Evolutionary conservation across 2,888 invertebrate genomes (phyloP).

Genomic region (Slavum lentiscoides): DNA sequence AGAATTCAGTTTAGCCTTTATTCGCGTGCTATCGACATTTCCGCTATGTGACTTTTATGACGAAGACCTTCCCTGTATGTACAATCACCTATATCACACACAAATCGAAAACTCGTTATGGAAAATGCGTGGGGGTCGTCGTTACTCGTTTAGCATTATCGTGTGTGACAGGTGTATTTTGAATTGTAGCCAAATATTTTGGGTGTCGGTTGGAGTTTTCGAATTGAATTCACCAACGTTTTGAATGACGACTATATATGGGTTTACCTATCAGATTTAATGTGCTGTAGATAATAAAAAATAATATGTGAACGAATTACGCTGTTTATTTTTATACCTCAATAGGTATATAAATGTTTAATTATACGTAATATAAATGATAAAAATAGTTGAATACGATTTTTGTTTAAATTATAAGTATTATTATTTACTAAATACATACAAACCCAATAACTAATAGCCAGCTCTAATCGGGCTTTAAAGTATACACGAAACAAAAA

Average conservation of each 20-base stretch:
- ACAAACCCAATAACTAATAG: neutral
- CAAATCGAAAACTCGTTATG: constrained; percentile 34
- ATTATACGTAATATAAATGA: too few relatives aligned
- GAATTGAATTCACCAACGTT: constrained; percentile 32
- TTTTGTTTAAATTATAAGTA: neutral
- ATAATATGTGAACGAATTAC: neutral
- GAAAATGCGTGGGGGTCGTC: constrained; percentile 10
- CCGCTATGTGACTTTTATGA: constrained; percentile 41
- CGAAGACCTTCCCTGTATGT: neutral
- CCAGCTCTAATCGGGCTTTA: neutral
- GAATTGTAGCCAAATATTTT: constrained; percentile 42
- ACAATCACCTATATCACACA: constrained; percentile 12
- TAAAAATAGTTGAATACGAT: too few relatives aligned
- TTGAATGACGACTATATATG: constrained; percentile 26
- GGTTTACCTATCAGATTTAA: constrained; percentile 16
- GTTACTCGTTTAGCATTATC: constrained; percentile 23
- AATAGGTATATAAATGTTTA: too few relatives aligned
- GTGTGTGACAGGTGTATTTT: constrained; percentile 46
- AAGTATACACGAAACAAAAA: neutral
- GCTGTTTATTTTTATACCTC: too few relatives aligned
- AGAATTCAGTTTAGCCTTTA: constrained; percentile 20
- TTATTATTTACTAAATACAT: neutral
- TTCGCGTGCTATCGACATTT: constrained; percentile 42
- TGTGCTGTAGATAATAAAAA: constrained; percentile 21
- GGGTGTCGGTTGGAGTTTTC: constrained; percentile 19